A percentile compares a stretch with the other conserved stretches of the same genome.
These are phyloP conservation scores for Pantherophis alleghaniensis DNA, from an alignment of 2,797 vertebrate genomes.

Conservation along the genomic window DNA sequence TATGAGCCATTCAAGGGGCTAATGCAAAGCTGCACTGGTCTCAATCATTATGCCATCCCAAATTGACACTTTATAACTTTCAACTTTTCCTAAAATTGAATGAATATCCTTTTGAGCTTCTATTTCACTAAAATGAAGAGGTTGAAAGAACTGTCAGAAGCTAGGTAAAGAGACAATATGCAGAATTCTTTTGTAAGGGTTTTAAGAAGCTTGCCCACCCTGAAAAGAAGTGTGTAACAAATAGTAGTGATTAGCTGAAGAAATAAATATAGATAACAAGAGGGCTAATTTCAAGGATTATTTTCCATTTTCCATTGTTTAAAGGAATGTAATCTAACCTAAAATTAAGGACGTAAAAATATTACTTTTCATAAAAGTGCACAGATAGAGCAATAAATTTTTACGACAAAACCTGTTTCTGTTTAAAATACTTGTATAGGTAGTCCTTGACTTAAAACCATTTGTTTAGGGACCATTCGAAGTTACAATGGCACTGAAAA, in stretches of 20 bases:
- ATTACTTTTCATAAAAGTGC: background rate
- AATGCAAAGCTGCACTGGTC: background rate
- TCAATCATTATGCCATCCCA: background rate
- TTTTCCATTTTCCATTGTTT: background rate
- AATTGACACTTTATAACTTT: background rate
- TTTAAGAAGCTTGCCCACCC: background rate
- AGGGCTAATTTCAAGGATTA: background rate
- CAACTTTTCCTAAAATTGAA: background rate
- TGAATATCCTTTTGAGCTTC: background rate
- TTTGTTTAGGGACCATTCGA: background rate
- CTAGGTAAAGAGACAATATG: background rate
- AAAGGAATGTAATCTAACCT: background rate
- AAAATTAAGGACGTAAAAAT: background rate
- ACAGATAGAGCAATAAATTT: constrained; percentile 17
- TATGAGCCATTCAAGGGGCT: background rate
- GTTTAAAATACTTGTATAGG: constrained; percentile 37
- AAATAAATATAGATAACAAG: background rate
- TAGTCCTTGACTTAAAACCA: background rate
- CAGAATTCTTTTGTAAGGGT: background rate
- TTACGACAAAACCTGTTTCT: constrained; percentile 34
- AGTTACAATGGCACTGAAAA: background rate
- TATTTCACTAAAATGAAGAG: background rate
- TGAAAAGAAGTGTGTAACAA: background rate
- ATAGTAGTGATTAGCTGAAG: background rate
- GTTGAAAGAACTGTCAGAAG: background rate